Conservation (phyloP, 1,140 invertebrate species). For the Drosophila repleta region DNA sequence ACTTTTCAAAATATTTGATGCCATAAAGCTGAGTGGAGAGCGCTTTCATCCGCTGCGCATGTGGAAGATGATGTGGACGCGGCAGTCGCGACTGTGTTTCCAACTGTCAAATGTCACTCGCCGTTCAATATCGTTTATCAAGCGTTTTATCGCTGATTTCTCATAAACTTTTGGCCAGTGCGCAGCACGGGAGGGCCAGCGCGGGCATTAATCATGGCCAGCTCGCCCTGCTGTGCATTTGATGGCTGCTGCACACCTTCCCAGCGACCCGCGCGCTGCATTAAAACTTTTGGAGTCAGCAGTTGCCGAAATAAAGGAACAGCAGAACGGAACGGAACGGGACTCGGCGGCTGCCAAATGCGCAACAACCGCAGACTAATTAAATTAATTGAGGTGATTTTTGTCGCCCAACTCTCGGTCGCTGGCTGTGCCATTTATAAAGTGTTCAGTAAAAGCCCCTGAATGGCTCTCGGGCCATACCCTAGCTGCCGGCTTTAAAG, state of each 20-base stretch:
- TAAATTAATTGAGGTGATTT: conserved; percentile 82
- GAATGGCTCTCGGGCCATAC: conserved; percentile 24
- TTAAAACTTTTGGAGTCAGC: conserved; percentile 21
- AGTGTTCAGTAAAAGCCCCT: conserved; percentile 42
- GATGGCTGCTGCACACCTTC: conserved; percentile 29
- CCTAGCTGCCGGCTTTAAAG: not conserved
- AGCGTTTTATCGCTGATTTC: conserved; percentile 51
- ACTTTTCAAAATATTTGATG: conserved; percentile 39
- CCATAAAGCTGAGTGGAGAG: conserved; percentile 57
- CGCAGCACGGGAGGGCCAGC: conserved; percentile 20
- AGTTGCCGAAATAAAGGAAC: conserved; percentile 22
- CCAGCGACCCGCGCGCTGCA: not conserved
- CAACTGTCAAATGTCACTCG: conserved; percentile 64
- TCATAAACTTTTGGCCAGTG: conserved; percentile 42
- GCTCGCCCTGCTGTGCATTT: conserved; percentile 62
- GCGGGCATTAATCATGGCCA: conserved; percentile 53
- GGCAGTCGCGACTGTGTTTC: conserved; percentile 17
- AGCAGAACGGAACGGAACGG: too few species aligned
- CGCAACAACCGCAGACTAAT: conserved; percentile 75
- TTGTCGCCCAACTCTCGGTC: conserved; percentile 55
- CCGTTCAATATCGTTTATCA: conserved; percentile 68
- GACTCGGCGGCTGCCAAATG: conserved; percentile 42
- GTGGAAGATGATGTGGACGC: conserved; percentile 30
- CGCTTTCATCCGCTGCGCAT: conserved; percentile 18
- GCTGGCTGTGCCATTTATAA: conserved; percentile 60